Evolutionary conservation across 2,888 invertebrate species (phyloP), one percentile per base, ranked within the genome.

Genomic region (Podabrus alpinus): DNA sequence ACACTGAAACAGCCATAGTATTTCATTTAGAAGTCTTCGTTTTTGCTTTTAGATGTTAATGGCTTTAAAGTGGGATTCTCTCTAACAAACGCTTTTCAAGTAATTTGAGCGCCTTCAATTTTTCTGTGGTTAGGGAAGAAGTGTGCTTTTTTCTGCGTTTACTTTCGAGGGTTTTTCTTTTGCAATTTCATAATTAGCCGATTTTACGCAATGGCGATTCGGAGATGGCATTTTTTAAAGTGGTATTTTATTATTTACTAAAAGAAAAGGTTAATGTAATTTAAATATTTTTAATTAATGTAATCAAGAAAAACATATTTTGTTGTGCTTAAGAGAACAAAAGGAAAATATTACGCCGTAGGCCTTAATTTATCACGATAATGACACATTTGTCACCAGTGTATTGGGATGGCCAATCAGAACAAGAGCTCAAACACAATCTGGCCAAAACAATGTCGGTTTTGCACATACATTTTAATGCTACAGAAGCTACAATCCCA

Each of bases 61-160:
- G 72, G 72, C 72, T 72, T 72, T 72, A 72, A 72, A 72, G 67
- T 72, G 72, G 72, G 68, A 72, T 72, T 72, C 67, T 72, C 68
- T 60, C 29, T 59, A 72, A 72, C 61, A 66, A 64, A 21, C 72
- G 29, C 61, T 72, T 68, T 59, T 45, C 45, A 45, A 66, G 72
- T 68, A 72, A 72, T 67, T 68, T 45, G 72, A 60, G 67, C 60
- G 59, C 16, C 61, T 62, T 67, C 60, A 72, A 72, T 68, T 72
- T 72, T 72, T 71, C 71, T 60, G 64, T 59, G 66, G 71, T 59
- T 67, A 4, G n/a, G n/a, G 21, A 15, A 64, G 21, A 64, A 64
- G 45, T 45, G 45, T 45, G 45, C 45, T n/a, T 45, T 45, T 45
- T 45, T 64, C n/a, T 64, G 13, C 62, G 62, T 64, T 21, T 64